phyloP scores from a whole-genome alignment of 2,888 invertebrate species.

The Brachyptera putata region DNA sequence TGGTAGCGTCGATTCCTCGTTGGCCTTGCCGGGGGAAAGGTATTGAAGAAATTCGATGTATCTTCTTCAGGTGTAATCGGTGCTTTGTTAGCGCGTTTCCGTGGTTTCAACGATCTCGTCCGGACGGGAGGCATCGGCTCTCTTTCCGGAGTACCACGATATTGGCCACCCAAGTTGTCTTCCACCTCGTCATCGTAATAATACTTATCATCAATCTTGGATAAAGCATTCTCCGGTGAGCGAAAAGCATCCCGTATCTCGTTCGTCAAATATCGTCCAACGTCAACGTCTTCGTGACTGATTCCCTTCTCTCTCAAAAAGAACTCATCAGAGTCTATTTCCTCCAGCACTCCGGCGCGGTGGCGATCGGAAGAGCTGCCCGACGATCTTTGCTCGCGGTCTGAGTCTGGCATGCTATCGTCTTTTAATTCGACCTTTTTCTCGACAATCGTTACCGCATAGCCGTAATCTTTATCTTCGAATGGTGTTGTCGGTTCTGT shows the following conservation, averaged over 20 bases:
- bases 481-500: constrained; percentile 29
- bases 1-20: constrained; percentile 23
- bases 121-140: constrained; percentile 31
- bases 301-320: constrained; percentile 77
- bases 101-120: constrained; percentile 29
- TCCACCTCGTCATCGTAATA: constrained; percentile 36
- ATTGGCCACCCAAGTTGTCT: constrained; percentile 25
- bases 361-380: constrained; percentile 54
- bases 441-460: constrained; percentile 24
- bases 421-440: constrained; percentile 2
- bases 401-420: constrained; percentile 38
- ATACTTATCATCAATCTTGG: constrained; percentile 53
- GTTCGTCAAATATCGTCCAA: constrained; percentile 69
- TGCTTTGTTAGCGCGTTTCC: constrained; percentile 28
- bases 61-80: constrained; percentile 23
- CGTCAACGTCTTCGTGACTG: constrained; percentile 75
- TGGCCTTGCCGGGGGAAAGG: constrained; percentile 31
- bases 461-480: constrained; percentile 32
- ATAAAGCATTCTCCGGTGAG: constrained; percentile 59
- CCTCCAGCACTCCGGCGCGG: constrained; percentile 68
- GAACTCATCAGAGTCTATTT: constrained; percentile 84
- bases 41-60: constrained; percentile 24
- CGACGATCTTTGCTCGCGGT: constrained; percentile 55
- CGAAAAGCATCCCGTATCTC: constrained; percentile 77
- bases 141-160: constrained; percentile 29